phyloP scores from a whole-genome alignment of 2,797 vertebrate genomes.

The Melanotaenia parkinsoni region DNA sequence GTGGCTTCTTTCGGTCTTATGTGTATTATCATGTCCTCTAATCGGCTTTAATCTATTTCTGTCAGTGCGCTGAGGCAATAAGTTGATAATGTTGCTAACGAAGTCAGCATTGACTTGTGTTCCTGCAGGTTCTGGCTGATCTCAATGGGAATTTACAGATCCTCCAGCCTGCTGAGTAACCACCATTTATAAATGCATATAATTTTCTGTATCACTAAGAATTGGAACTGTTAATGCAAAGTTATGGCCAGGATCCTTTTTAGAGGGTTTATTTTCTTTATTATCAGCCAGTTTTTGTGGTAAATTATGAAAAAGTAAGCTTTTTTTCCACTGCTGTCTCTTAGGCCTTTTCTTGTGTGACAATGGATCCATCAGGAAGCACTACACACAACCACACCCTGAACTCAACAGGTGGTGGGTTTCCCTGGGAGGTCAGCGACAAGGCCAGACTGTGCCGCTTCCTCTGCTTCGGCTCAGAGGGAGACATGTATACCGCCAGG shows the following conservation, averaged over 20 bases:
- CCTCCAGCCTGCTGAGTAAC: not conserved
- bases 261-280: not conserved
- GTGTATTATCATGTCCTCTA: slow-evolving; percentile 57
- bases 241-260: not conserved
- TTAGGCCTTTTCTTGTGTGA: slow-evolving; percentile 42
- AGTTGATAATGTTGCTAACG: slow-evolving; percentile 13
- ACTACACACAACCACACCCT: slow-evolving; percentile 65
- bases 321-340: slow-evolving; percentile 8
- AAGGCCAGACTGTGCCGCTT: slow-evolving; percentile 86
- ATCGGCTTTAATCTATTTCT: slow-evolving; percentile 64
- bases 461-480: slow-evolving; percentile 91
- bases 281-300: not conserved
- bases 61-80: slow-evolving; percentile 23
- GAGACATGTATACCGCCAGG: slow-evolving; percentile 82
- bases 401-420: slow-evolving; percentile 64
- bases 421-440: slow-evolving; percentile 82
- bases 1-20: slow-evolving; percentile 14
- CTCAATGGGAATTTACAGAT: not conserved
- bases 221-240: not conserved
- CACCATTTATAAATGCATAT: not conserved
- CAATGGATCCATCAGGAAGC: slow-evolving; percentile 81
- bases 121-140: not conserved
- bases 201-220: not conserved
- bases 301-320: not conserved
- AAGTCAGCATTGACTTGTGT: slow-evolving; percentile 8